Evolutionary conservation across 2,888 invertebrate genomes (phyloP), one percentile per base, ranked within the genome.

Genomic region (Hirtodrosophila confusa): DNA sequence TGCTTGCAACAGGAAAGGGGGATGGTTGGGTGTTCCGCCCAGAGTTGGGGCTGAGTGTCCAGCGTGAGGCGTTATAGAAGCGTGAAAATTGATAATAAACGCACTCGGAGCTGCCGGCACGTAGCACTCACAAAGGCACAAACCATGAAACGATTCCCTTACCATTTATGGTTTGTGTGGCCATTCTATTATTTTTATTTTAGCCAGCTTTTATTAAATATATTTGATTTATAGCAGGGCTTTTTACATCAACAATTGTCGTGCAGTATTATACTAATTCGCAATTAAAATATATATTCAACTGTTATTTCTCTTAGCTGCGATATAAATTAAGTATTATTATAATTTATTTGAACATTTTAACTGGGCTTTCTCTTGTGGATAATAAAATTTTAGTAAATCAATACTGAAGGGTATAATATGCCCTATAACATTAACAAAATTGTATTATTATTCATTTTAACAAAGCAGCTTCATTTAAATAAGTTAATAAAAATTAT

Each of bases 31-130:
- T n/a, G 17, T n/a, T n/a, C n/a, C n/a, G n/a, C n/a, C n/a, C n/a
- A 33, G 29, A n/a, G 23, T 45, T 58, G 33, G 41, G 40, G 31
- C 9, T 31, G 9, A 8, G 9, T 8, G 31, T 7, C 31, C 40
- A 49, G 49, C 37, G 37, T 33, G 27, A 35, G 17, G 39, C 29
- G 39, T 23, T 43, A 29, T 41, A 40, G 60, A 63, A 64, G 75
- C 65, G 72, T 79, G 75, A 69, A 77, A 78, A 78, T 75, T 83
- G 73, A 76, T 83, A 74, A 86, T 76, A 72, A 71, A 80, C 69
- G 71, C 68, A 77, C 50, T 67, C 62, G 43, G 45, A 47, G 75
- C 78, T 54, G 53, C 48, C 56, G 35, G 49, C 72, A 73, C 74
- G 64, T 73, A 69, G 48, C 64, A 72, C 64, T 69, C 53, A 55